Conservation (phyloP, 2,797 vertebrate species). For the Sebastes aleutianus region DNA sequence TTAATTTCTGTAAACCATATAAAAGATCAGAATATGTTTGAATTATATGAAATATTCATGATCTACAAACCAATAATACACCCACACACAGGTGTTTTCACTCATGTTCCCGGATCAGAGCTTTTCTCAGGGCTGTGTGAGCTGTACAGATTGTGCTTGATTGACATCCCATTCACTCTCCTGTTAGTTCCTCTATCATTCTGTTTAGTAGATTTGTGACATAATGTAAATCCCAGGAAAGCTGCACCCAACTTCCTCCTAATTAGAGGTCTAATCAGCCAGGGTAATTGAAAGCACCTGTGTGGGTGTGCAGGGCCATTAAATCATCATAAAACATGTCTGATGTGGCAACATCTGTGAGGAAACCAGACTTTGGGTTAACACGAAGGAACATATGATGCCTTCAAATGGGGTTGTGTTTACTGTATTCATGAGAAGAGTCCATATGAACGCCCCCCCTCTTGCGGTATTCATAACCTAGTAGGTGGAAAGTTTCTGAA, state of each 20-base stretch:
- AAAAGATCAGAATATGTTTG: neutral
- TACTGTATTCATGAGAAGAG: too few species aligned
- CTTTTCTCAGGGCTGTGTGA: neutral
- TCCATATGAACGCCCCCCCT: too few species aligned
- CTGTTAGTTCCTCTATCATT: neutral
- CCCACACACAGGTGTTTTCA: neutral
- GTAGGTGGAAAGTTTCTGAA: too few species aligned
- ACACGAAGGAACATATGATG: neutral
- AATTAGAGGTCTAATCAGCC: neutral
- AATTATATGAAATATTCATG: neutral
- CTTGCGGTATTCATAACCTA: too few species aligned
- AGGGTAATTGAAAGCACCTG: neutral
- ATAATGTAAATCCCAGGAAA: neutral
- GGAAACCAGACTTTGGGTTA: neutral
- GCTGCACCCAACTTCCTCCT: neutral
- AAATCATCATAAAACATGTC: neutral
- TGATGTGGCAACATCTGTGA: neutral
- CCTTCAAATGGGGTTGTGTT: too few species aligned
- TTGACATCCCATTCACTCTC: neutral
- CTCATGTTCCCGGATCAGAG: neutral
- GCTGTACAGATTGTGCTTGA: neutral
- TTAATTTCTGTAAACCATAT: neutral
- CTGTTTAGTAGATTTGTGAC: neutral
- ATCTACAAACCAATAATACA: neutral
- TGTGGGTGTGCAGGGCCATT: neutral